Evolutionary conservation across 1,140 invertebrate genomes (phyloP), one percentile per base, ranked within the genome.

Genomic region (Plutomurus gul): DNA sequence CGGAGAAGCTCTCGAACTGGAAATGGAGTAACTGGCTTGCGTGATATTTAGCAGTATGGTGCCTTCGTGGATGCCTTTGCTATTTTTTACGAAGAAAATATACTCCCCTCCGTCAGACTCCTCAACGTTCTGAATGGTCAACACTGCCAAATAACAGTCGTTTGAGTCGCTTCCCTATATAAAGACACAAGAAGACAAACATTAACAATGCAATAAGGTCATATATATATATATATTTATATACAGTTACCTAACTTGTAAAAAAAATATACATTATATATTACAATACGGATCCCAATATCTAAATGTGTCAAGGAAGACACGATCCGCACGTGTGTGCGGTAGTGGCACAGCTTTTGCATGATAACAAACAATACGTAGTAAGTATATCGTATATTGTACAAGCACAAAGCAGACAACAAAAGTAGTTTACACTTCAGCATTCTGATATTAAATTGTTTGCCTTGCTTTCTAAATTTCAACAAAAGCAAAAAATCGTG

Each of bases 61-160:
- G 78, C 89, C 89, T 81, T 90, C 89, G 77, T 88, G 87, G 77
- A 90, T 86, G 46, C 90, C 90, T 82, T 88, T 87, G 65, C 87
- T 82, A 75, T 89, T 90, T 40, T 88, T 87, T 13, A 90, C 89
- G 77, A 90, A 82, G 78, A 91, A 86, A 80, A 89, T 82, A 85
- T 89, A 89, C 85, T 90, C 89, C n/a, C 90, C 89, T 4, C 86
- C 86, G 84, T 90, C 88, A n/a, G 88, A 87, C 80, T 85, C 86
- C 80, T 87, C 86, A 33, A 90, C 87, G 46, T 86, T 85, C 76
- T 87, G 85, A 80, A 90, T 89, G 46, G 86, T 88, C 81, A 90
- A 84, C 22, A 86, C 86, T 46, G 88, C 88, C 80, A 87, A 85
- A 84, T 88, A 89, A 85, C 90, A 90, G 46, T 88, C 85, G 22